Evolutionary conservation across 2,113 vertebrate species (phyloP), one percentile per base, ranked within the genome.

Genomic region (Scophthalmus maximus): DNA sequence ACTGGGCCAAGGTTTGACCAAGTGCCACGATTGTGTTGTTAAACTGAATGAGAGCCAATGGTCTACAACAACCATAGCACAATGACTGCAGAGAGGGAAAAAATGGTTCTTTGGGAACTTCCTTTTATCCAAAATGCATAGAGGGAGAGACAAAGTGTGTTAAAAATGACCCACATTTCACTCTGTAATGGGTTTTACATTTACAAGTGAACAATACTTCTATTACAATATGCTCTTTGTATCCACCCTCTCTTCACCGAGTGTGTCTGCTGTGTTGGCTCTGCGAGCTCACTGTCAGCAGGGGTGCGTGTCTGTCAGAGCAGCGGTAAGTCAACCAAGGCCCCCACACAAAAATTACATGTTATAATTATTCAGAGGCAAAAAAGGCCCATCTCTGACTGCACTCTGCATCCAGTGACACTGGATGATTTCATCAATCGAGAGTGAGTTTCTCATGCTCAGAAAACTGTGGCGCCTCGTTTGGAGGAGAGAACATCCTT

Each of bases 311-410:
- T 84, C 81, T 76, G 25, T 84, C 84, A 82, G 20, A 66, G 57
- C 23, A 34, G 61, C 30, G 7, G 15, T 34, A 63, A 78, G 66
- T 32, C 63, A 89, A 78, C 51, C n/a, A 27, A 80, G 44, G 57
- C 76, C 71, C 57, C 57, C 66, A 34, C 65, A 50, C 62, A 73
- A 79, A 86, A 91, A 89, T 87, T 82, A 79, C 76, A 52, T 51
- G 75, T 38, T 36, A 77, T 89, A 83, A 91, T 91, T 85, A 86
- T 89, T 87, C 73, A 81, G 67, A 46, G 36, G 55, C 40, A 60
- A 84, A 82, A 56, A 22, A 9, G 18, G 73, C 29, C 68, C 74
- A 44, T 58, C 62, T 88, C 82, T 86, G 79, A 92, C 85, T 87
- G 68, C 76, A 87, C 85, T 86, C 82, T 77, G 73, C 68, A 75